These are phyloP conservation scores for Paratilapia polleni DNA, from an alignment of 2,113 vertebrate genomes.

Conservation along the genomic window DNA sequence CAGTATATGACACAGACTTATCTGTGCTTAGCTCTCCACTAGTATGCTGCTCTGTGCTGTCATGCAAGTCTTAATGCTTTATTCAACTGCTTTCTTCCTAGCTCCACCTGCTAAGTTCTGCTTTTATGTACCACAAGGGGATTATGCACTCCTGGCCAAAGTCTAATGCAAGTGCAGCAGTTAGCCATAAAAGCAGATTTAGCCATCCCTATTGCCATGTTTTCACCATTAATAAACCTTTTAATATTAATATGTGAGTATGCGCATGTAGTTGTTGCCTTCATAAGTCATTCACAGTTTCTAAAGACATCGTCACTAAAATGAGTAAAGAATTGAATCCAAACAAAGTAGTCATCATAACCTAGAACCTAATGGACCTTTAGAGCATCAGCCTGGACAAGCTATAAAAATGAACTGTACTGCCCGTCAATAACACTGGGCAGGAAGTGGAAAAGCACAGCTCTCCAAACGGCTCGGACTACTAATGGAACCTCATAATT, in stretches of 20 bases:
- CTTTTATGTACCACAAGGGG: slow-evolving; percentile 22
- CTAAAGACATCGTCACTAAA: neutral
- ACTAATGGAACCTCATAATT: slow-evolving; percentile 52
- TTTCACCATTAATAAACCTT: slow-evolving; percentile 18
- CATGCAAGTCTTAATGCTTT: neutral
- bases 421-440: slow-evolving; percentile 19
- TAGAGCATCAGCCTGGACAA: neutral
- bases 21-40: neutral
- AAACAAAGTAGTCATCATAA: slow-evolving; percentile 28
- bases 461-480: slow-evolving; percentile 11
- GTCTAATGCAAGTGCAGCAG: slow-evolving; percentile 20
- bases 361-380: slow-evolving; percentile 29
- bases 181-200: slow-evolving; percentile 5
- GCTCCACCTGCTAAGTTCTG: slow-evolving; percentile 20
- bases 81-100: slow-evolving; percentile 15
- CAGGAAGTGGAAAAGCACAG: slow-evolving; percentile 41
- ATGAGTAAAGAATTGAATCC: slow-evolving; percentile 8
- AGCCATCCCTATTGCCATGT: neutral
- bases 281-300: neutral
- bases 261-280: neutral
- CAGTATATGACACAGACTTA: neutral
- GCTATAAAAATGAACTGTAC: slow-evolving; percentile 29
- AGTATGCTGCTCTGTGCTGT: neutral
- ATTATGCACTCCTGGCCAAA: slow-evolving; percentile 11
- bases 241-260: slow-evolving; percentile 6